phyloP scores from a whole-genome alignment of 2,113 vertebrate species.

The Mormoops blainvillei region DNA sequence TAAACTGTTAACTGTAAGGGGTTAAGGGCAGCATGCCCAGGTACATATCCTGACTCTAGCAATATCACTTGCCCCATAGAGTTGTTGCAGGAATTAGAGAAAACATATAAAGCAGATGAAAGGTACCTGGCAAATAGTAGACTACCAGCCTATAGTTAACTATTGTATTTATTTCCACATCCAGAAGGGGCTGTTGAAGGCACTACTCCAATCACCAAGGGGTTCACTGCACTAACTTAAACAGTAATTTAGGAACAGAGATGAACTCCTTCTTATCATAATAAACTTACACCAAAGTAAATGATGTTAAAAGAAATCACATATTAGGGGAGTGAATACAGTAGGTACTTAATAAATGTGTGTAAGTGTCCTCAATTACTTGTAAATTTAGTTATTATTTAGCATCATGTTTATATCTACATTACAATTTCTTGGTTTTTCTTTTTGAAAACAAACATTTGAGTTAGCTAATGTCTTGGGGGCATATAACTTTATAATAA shows the following conservation, averaged over 20 bases:
- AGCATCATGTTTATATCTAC: background rate
- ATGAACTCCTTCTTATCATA: background rate
- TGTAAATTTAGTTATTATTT: background rate
- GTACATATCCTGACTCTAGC: background rate
- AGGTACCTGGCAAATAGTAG: background rate
- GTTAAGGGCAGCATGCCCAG: background rate
- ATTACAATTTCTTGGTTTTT: background rate
- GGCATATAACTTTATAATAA: background rate
- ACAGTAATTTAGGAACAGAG: background rate
- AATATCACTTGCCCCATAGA: background rate
- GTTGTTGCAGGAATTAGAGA: background rate
- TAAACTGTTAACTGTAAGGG: background rate
- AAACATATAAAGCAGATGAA: background rate
- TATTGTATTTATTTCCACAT: background rate
- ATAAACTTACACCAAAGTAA: background rate
- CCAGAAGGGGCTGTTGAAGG: background rate
- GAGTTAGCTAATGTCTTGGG: background rate
- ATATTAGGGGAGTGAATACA: background rate
- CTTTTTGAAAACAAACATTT: constrained; percentile 27
- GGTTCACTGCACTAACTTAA: background rate
- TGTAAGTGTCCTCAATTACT: background rate
- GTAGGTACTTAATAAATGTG: background rate
- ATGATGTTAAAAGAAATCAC: background rate
- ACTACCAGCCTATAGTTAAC: background rate
- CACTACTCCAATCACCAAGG: background rate